Evolutionary conservation across 2,888 invertebrate species (phyloP).

Genomic region (Drosophila monieri): DNA sequence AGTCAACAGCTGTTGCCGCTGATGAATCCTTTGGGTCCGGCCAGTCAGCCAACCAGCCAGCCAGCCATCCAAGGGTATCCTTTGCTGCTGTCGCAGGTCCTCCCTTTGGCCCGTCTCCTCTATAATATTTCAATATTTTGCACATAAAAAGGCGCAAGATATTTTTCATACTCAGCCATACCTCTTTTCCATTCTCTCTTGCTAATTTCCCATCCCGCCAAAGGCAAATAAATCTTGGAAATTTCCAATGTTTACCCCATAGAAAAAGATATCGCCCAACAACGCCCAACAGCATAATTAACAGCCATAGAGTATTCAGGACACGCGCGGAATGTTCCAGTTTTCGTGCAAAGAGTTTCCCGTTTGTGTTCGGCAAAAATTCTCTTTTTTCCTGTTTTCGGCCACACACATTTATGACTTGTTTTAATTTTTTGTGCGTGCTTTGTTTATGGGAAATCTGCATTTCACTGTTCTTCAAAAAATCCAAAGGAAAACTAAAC

Average conservation of each 20-base stretch:
- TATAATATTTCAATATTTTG: slow-evolving; percentile 78
- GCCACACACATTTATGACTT: slow-evolving; percentile 54
- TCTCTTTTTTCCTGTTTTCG: slow-evolving; percentile 13
- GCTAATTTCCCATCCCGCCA: slow-evolving; percentile 60
- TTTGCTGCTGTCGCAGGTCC: slow-evolving; percentile 12
- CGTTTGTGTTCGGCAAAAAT: slow-evolving; percentile 43
- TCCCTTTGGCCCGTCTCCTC: slow-evolving; percentile 14
- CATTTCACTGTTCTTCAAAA: slow-evolving; percentile 39
- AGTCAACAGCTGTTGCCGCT: slow-evolving; percentile 76
- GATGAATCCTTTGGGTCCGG: slow-evolving; percentile 79
- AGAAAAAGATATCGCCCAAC: slow-evolving; percentile 33
- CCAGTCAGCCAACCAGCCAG: slow-evolving; percentile 17
- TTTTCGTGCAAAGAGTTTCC: slow-evolving; percentile 46
- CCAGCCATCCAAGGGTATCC: slow-evolving; percentile 32
- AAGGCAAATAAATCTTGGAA: slow-evolving; percentile 60
- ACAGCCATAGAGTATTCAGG: slow-evolving; percentile 75
- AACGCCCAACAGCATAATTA: slow-evolving; percentile 61
- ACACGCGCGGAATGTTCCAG: slow-evolving; percentile 61
- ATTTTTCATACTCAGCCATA: slow-evolving; percentile 69
- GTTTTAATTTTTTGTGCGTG: slow-evolving; percentile 70
- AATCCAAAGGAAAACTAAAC: slow-evolving; percentile 11
- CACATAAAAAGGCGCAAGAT: slow-evolving; percentile 78
- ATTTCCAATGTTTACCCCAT: slow-evolving; percentile 47
- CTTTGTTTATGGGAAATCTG: slow-evolving; percentile 58
- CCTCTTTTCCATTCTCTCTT: slow-evolving; percentile 45